Percentiles rank a stretch among this genome's conserved stretches.
phyloP scores from a whole-genome alignment of 2,888 invertebrate species.

The Limnephilus marmoratus region DNA sequence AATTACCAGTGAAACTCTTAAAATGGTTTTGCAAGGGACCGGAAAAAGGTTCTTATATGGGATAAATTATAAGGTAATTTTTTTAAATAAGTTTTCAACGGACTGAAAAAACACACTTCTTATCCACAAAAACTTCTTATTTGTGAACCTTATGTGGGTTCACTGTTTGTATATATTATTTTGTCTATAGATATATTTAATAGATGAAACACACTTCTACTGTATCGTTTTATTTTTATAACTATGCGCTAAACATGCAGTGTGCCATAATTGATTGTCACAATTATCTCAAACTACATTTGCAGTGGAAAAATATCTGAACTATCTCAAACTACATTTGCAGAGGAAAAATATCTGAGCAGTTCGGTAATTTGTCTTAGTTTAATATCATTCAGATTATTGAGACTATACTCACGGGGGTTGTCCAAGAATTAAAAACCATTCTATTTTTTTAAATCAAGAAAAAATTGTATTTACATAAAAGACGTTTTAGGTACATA shows the following conservation, averaged over 20 bases:
- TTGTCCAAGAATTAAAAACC: too few relatives aligned
- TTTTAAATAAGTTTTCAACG: background rate
- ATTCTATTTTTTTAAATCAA: too few relatives aligned
- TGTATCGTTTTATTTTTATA: background rate
- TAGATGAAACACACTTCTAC: background rate
- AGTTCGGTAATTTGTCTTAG: background rate
- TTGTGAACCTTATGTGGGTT: background rate
- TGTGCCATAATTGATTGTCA: background rate
- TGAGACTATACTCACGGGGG: background rate
- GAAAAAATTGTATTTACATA: too few relatives aligned
- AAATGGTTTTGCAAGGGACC: background rate
- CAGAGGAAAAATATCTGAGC: background rate
- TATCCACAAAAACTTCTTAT: background rate
- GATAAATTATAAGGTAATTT: background rate
- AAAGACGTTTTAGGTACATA: too few relatives aligned
- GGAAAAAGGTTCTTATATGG: background rate
- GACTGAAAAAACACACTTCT: background rate
- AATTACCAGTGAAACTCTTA: background rate
- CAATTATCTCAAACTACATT: background rate
- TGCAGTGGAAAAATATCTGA: background rate
- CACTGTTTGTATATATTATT: background rate
- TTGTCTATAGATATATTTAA: background rate
- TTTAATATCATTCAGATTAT: background rate
- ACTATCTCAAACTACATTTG: background rate
- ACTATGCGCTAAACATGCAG: background rate